Base-by-base conservation (phyloP, 2,797 vertebrate genomes). In the Thunnus albacares region DNA sequence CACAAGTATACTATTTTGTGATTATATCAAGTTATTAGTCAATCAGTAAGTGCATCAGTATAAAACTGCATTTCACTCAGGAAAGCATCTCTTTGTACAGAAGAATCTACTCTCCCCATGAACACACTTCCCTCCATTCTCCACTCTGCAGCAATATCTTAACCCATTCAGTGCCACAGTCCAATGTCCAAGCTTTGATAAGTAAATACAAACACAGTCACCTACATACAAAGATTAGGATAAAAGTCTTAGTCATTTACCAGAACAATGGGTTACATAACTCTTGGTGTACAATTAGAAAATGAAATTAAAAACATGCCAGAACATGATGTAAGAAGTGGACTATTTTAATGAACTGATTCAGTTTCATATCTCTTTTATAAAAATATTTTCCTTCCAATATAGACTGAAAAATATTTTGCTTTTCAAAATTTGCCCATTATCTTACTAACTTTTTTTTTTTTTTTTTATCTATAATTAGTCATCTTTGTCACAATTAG, bases 111-210 rank as follows among this genome's bases (percentile, higher is more conserved):
- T 72, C 68, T 84, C 3, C 18, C 60, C 79, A 41, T 69, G 62
- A 77, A 60, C 78, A 83, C 63, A 74, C 79, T 81, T 79, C 58
- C 85, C 82, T 89, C 81, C 69, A 71, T 82, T 84, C 84, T 89
- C 79, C 77, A 51, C 85, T 86, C 89, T 92, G 94, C 93, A 85
- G 93, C 90, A 89, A 65, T 87, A 87, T 83, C 87, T 94, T 93
- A 94, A 95, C 93, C 89, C 84, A 18, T 92, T 91, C 90, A 84
- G 28, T 41, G 67, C 89, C 86, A 66, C 22, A 35, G 4, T 61
- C 64, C 53, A 75, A 15, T 35, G 33, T 26, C 49, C 75, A 52
- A 68, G 47, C 47, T 71, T 5, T 33, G 45, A 72, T 2, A 18
- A 57, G 18, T 1, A 0, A n/a, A 67, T 5, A n/a, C 28, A 38